These are phyloP conservation scores for Aromia moschata DNA, from an alignment of 2,888 invertebrate species.

Conservation along the genomic window DNA sequence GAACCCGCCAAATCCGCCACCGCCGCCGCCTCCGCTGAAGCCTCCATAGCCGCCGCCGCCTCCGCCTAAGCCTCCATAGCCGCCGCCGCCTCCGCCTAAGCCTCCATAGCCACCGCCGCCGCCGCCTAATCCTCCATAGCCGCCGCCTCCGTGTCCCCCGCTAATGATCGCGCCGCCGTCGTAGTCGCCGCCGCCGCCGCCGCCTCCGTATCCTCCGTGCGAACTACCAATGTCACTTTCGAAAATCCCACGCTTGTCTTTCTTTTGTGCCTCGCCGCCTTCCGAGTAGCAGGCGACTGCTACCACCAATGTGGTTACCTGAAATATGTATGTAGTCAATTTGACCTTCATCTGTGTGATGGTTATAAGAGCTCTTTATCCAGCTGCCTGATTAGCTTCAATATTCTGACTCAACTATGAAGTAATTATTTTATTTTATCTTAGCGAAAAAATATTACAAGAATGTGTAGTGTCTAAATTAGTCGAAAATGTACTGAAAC, in stretches of 20 bases:
- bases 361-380: too few species aligned
- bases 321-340: too few species aligned
- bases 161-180: background rate
- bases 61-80: slow-evolving; percentile 1
- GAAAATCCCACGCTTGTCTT: slow-evolving; percentile 18
- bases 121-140: background rate
- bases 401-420: too few species aligned
- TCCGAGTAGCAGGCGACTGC: slow-evolving; percentile 12
- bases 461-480: too few species aligned
- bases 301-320: slow-evolving; percentile 14
- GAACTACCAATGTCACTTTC: slow-evolving; percentile 10
- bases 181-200: slow-evolving; percentile 1
- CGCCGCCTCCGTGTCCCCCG: background rate
- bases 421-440: too few species aligned
- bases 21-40: background rate
- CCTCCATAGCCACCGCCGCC: background rate
- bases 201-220: slow-evolving; percentile 8
- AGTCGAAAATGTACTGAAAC: too few species aligned
- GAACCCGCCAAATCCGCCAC: slow-evolving; percentile 1
- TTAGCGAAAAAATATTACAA: too few species aligned
- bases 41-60: background rate
- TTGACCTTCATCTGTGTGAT: too few species aligned
- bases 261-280: slow-evolving; percentile 14
- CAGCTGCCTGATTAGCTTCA: too few species aligned
- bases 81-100: background rate